Conservation (phyloP, 1,140 invertebrate genomes). For the Platyscapa corneri region DNA sequence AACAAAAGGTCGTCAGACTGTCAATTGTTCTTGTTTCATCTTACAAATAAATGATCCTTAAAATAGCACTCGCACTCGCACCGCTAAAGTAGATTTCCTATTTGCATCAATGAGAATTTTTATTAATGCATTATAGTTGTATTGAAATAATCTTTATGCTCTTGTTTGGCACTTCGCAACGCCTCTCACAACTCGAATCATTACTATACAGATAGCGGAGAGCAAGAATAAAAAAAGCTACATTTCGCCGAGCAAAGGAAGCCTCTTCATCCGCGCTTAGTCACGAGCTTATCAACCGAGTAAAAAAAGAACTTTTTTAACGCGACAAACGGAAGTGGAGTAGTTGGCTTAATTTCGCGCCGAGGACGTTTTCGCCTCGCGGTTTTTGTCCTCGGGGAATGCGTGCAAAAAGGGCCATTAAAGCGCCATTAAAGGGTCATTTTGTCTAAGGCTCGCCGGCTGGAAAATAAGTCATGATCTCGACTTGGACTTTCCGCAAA, state of each 20-base stretch:
- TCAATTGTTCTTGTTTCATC: no score
- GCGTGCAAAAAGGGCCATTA: not conserved
- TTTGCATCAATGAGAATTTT: no score
- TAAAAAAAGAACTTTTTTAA: not conserved
- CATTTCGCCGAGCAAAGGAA: not conserved
- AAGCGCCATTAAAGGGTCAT: no score
- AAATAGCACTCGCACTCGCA: no score
- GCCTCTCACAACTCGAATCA: not conserved
- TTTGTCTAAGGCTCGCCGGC: not conserved
- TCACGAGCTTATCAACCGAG: not conserved
- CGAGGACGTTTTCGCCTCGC: not conserved
- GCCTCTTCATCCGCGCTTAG: not conserved
- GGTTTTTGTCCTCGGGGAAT: not conserved
- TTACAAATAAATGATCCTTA: no score
- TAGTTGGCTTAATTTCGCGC: not conserved
- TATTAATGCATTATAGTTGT: no score
- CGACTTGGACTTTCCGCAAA: not conserved
- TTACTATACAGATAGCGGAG: not conserved
- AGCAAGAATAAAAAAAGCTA: not conserved
- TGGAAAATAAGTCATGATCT: not conserved
- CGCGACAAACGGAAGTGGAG: not conserved
- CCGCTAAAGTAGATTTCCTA: no score
- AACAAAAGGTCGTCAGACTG: no score
- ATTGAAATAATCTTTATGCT: no score
- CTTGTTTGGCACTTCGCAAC: no score